Base-by-base conservation (phyloP, 2,113 vertebrate species). In the Synchiropus splendidus region DNA sequence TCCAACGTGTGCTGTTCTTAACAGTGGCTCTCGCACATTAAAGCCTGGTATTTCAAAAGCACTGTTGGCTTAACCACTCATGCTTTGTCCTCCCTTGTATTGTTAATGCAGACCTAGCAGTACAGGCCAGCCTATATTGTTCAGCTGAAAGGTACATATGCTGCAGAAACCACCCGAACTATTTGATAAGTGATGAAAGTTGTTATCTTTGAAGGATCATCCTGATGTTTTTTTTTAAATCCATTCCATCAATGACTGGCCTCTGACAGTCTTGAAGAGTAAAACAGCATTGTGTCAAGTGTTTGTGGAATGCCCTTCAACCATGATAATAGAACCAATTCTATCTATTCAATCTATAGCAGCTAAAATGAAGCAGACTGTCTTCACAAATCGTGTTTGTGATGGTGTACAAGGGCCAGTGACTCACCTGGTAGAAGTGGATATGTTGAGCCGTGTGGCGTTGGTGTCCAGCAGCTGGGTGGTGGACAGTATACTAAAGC, bases 31-130 rank as follows among this genome's bases (percentile, higher is more conserved):
- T 52, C 45, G 14, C 59, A 36, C 61, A 45, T 47, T 48, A 65
- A 77, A 69, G 51, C 75, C 67, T 30, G 54, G 55, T 32, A 47
- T 70, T 78, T 80, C 54, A 70, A 74, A 77, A 79, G 76, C 62
- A 40, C 52, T 63, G 77, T 61, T 61, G 53, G 57, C 70, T 71
- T 59, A 72, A 82, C 69, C 33, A 54, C 58, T 31, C 41, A 12
- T 18, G 64, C 59, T 66, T 81, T 80, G 78, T 82, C 61, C 52
- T 41, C 48, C 15, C 53, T 51, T 76, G 46, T 75, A 74, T 73
- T 39, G 66, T 71, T 56, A 72, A 45, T 83, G 81, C 79, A 62
- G 80, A 78, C 60, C 70, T 77, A 54, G 81, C 81, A 82, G 39
- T 63, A 53, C 71, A 37, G 47, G 37, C 48, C 47, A 34, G 48